Evolutionary conservation across 2,113 vertebrate species (phyloP), one percentile per base, ranked within the genome.

Genomic region (Peucedramus taeniatus): DNA sequence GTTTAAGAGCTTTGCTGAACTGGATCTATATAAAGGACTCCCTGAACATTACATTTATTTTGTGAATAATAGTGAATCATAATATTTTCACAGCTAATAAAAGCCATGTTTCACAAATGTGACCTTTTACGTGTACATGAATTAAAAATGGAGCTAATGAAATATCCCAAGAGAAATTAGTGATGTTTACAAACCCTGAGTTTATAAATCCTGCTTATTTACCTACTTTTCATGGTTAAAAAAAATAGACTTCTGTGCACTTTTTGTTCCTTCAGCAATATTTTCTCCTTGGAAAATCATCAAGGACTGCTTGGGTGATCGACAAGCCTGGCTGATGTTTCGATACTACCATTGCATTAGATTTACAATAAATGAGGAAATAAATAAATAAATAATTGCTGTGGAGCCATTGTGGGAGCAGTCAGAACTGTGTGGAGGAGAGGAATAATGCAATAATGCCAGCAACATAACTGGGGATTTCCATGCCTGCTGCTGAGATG

Each of bases 141-240:
- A 91, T 86, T 87, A 90, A 93, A 93, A 96, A 91, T 13, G 5
- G 31, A 89, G 18, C 14, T 71, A 91, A 84, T 87, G 19, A 93
- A 90, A 45, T 63, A 94, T 31, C 39, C n/a, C 40, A 71, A 45
- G 51, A 83, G 51, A 65, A 93, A 84, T 72, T 28, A 83, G 47
- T 39, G 19, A 44, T 85, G 26, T 64, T 94, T 91, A 44, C 11
- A 77, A 78, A 53, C 10, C 2, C 28, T 13, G 54, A 57, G 20
- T 78, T 95, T 87, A 45, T 49, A 92, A 83, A 51, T 9, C 27
- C 27, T 83, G 4, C 28, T 75, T 75, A 63, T 65, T 59, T 83
- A 77, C 24, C 44, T 74, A 17, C 15, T 10, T 61, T 68, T 50
- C 35, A 15, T 37, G 72, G 66, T 51, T 27, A 3, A 11, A 59